A percentile compares a stretch with the other conserved stretches of the same genome.
These are phyloP conservation scores for Cydia splendana DNA, from an alignment of 1,140 invertebrate genomes.

Conservation along the genomic window DNA sequence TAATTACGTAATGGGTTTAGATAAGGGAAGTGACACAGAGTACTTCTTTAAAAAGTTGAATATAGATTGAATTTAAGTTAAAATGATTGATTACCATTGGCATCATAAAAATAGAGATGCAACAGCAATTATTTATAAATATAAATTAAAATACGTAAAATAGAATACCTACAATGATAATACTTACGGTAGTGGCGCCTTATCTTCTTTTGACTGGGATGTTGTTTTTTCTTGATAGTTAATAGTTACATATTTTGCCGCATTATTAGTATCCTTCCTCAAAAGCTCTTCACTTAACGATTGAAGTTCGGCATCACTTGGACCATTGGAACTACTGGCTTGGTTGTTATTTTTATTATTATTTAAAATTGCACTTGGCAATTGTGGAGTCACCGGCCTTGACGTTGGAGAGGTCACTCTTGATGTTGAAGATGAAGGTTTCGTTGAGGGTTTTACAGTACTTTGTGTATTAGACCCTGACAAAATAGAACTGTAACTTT, in stretches of 20 bases:
- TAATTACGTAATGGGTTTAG: slow-evolving; percentile 9
- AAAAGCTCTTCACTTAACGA: slow-evolving; percentile 86
- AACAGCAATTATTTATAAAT: neutral
- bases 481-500: slow-evolving; percentile 61
- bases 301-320: slow-evolving; percentile 82
- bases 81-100: neutral
- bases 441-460: slow-evolving; percentile 34
- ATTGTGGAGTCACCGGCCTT: slow-evolving; percentile 56
- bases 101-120: too few species aligned
- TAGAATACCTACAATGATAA: neutral
- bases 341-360: slow-evolving; percentile 56
- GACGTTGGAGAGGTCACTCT: slow-evolving; percentile 43
- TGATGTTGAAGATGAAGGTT: slow-evolving; percentile 41
- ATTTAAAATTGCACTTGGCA: slow-evolving; percentile 70
- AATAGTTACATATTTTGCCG: slow-evolving; percentile 82
- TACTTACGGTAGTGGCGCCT: slow-evolving; percentile 86
- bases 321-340: slow-evolving; percentile 42
- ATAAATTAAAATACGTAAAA: neutral
- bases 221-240: slow-evolving; percentile 87
- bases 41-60: too few species aligned
- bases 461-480: slow-evolving; percentile 51
- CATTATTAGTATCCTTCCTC: slow-evolving; percentile 86
- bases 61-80: too few species aligned
- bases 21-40: neutral
- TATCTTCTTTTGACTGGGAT: slow-evolving; percentile 83